A percentile compares a stretch with the other conserved stretches of the same genome.
Evolutionary conservation across 2,888 invertebrate species (phyloP).

Genomic region (Himalopsyche anomala): DNA sequence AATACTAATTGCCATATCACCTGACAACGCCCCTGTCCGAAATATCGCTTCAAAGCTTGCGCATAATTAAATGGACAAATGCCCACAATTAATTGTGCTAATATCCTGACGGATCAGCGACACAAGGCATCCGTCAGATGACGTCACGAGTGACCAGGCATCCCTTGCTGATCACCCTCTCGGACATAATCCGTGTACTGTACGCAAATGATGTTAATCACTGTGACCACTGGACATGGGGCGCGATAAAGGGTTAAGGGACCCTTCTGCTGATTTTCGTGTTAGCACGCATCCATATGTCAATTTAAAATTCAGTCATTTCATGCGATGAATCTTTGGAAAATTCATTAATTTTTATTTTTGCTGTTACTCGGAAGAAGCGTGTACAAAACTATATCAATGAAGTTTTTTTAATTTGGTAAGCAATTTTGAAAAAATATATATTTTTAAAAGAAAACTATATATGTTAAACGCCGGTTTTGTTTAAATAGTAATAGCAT

Average conservation of each 20-base stretch:
- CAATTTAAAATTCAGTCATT: background rate
- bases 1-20: slow-evolving; percentile 8
- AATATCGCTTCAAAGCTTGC: background rate
- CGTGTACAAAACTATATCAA: too few species aligned
- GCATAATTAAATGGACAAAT: slow-evolving; percentile 50
- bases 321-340: too few species aligned
- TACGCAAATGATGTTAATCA: slow-evolving; percentile 34
- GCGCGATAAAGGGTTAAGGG: slow-evolving; percentile 29
- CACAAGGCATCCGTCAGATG: slow-evolving; percentile 18
- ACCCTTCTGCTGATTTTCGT: background rate
- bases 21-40: background rate
- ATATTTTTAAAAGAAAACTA: too few species aligned
- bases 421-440: too few species aligned
- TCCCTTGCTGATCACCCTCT: background rate
- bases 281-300: background rate
- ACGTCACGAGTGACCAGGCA: slow-evolving; percentile 36
- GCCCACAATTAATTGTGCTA: slow-evolving; percentile 45
- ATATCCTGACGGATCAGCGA: slow-evolving; percentile 37
- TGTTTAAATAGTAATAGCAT: too few species aligned
- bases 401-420: too few species aligned
- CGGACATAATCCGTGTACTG: slow-evolving; percentile 37
- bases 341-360: too few species aligned
- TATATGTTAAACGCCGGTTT: too few species aligned
- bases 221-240: slow-evolving; percentile 27
- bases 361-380: too few species aligned